Conservation (phyloP, 2,113 vertebrate species). For the Caracal caracal region DNA sequence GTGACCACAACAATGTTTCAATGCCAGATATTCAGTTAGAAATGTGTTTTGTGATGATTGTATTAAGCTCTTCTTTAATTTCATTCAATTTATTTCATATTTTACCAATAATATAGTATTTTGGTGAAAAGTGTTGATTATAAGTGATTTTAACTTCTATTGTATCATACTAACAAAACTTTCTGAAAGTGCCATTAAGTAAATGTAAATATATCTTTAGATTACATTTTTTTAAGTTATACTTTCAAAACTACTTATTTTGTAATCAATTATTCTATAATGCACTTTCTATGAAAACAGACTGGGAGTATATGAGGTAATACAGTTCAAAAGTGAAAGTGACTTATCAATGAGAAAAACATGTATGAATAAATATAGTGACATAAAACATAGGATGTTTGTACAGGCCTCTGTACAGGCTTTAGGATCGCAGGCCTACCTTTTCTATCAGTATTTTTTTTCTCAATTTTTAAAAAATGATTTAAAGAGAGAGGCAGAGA, state of each 20-base stretch:
- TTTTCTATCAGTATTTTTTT: neutral
- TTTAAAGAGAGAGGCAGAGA: no score
- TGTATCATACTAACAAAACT: neutral
- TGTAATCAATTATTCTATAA: neutral
- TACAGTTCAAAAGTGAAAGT: neutral
- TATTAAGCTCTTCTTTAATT: neutral
- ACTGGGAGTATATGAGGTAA: neutral
- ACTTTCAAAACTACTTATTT: neutral
- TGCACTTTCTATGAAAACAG: neutral
- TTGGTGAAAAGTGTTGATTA: neutral
- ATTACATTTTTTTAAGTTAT: neutral
- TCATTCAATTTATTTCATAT: neutral
- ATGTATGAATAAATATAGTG: neutral
- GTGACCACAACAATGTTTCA: neutral
- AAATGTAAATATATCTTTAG: neutral
- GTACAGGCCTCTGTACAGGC: neutral
- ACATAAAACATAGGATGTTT: neutral
- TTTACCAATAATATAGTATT: neutral
- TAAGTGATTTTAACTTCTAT: neutral
- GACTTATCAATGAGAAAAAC: neutral
- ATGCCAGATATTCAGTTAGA: neutral
- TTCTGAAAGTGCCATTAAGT: neutral
- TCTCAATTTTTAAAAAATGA: no score
- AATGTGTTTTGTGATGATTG: neutral
- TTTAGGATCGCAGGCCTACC: neutral